Conservation (phyloP, 2,888 invertebrate genomes). For the Fragum fragum region DNA sequence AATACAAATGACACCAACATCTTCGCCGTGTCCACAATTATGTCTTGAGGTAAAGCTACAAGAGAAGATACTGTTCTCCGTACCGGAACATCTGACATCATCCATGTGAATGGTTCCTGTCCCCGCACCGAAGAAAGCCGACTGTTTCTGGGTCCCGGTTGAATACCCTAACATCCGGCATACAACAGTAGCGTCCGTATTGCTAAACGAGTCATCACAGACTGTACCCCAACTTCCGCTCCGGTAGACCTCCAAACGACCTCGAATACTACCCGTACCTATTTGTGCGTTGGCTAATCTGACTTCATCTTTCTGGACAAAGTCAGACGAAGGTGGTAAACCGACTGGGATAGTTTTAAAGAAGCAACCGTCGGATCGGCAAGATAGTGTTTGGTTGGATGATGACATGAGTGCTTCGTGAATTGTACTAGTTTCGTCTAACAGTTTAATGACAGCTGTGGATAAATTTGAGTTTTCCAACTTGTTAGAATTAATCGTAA, state of each 20-base stretch:
- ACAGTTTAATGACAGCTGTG: not conserved
- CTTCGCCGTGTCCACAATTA: slow-evolving; percentile 17
- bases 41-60: slow-evolving; percentile 10
- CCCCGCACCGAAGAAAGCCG: slow-evolving; percentile 8
- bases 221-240: slow-evolving; percentile 13
- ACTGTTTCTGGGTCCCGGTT: slow-evolving; percentile 11
- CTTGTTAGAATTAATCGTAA: not conserved
- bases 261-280: not conserved
- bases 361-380: slow-evolving; percentile 15
- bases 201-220: slow-evolving; percentile 17
- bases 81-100: slow-evolving; percentile 4
- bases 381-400: not conserved
- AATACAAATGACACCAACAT: slow-evolving; percentile 18
- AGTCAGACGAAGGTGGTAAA: not conserved
- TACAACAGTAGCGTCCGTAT: slow-evolving; percentile 12
- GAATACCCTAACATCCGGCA: slow-evolving; percentile 22
- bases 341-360: slow-evolving; percentile 14
- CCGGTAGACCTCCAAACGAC: slow-evolving; percentile 14
- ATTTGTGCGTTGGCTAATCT: slow-evolving; percentile 13
- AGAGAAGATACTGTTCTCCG: slow-evolving; percentile 12
- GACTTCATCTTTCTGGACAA: slow-evolving; percentile 12
- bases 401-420: not conserved
- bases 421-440: not conserved
- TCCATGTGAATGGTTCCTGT: not conserved
- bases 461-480: not conserved